These are phyloP conservation scores for Danionella cerebrum DNA, from an alignment of 2,113 vertebrate species.

Conservation along the genomic window DNA sequence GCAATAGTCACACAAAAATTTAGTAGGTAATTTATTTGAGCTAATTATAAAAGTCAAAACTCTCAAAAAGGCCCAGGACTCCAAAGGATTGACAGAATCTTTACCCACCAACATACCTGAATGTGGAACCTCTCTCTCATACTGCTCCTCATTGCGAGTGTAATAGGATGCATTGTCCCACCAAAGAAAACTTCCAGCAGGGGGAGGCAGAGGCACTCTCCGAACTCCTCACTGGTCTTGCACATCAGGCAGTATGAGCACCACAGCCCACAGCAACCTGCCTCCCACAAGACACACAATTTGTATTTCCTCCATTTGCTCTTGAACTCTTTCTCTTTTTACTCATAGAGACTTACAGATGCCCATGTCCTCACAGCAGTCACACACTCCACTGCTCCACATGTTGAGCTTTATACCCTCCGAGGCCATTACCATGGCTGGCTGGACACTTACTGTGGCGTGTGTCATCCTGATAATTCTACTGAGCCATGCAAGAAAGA, in stretches of 20 bases:
- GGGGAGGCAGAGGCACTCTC: conserved; percentile 54
- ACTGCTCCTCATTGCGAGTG: conserved; percentile 38
- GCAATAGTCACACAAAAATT: too few species aligned
- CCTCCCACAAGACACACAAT: neutral
- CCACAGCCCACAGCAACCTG: conserved; percentile 53
- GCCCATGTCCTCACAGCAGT: conserved; percentile 40
- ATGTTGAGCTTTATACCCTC: neutral
- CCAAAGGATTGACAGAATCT: too few species aligned
- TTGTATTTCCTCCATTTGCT: too few species aligned
- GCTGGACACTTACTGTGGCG: conserved; percentile 18
- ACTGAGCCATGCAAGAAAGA: neutral
- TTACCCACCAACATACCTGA: conserved; percentile 32
- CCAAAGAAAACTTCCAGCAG: conserved; percentile 34
- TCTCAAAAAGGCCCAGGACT: too few species aligned
- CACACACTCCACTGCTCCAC: conserved; percentile 31
- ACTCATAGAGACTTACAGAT: conserved; percentile 38
- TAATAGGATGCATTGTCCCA: neutral
- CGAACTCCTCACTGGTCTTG: conserved; percentile 42
- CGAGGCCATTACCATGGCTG: neutral
- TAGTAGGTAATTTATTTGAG: too few species aligned
- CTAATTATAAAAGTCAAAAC: too few species aligned
- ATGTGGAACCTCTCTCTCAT: conserved; percentile 50
- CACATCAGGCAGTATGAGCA: conserved; percentile 49
- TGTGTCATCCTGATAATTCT: neutral
- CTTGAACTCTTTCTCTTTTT: too few species aligned